phyloP scores from a whole-genome alignment of 2,113 vertebrate species.

The Meleagris gallopavo region DNA sequence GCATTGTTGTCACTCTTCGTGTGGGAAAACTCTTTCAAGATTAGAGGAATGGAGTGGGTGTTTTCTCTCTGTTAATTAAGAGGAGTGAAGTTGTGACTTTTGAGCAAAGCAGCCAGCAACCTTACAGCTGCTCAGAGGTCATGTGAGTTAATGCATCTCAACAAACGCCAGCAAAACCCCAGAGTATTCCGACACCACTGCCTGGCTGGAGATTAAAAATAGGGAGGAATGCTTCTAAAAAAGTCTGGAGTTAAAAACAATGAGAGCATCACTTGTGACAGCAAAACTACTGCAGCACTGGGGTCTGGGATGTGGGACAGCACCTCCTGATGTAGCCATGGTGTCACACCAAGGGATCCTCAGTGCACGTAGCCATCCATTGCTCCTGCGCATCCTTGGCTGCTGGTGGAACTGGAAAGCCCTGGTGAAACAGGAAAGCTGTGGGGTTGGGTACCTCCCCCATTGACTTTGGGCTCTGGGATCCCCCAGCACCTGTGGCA shows the following conservation, averaged over 20 bases:
- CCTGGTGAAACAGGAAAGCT: fast-evolving
- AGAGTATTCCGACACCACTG: neutral
- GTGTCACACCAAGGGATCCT: neutral
- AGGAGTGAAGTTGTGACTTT: neutral
- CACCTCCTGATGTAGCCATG: neutral
- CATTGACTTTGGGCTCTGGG: neutral
- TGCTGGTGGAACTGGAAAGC: neutral
- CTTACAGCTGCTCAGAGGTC: neutral
- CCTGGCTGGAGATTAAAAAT: neutral
- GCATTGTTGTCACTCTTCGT: neutral
- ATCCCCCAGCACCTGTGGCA: neutral
- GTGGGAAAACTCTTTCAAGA: neutral
- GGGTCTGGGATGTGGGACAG: neutral
- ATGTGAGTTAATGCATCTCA: neutral
- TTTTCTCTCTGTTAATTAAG: constrained; percentile 39
- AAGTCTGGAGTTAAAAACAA: fast-evolving
- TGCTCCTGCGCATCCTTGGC: fast-evolving
- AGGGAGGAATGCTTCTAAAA: neutral
- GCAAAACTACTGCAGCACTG: fast-evolving
- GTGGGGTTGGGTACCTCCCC: neutral
- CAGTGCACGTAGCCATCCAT: fast-evolving
- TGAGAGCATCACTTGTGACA: neutral
- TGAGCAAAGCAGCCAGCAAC: neutral
- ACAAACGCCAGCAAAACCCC: neutral
- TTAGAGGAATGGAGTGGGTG: neutral